Evolutionary conservation across 2,797 vertebrate species (phyloP).

Genomic region (Petrocephalus schoutedeni): DNA sequence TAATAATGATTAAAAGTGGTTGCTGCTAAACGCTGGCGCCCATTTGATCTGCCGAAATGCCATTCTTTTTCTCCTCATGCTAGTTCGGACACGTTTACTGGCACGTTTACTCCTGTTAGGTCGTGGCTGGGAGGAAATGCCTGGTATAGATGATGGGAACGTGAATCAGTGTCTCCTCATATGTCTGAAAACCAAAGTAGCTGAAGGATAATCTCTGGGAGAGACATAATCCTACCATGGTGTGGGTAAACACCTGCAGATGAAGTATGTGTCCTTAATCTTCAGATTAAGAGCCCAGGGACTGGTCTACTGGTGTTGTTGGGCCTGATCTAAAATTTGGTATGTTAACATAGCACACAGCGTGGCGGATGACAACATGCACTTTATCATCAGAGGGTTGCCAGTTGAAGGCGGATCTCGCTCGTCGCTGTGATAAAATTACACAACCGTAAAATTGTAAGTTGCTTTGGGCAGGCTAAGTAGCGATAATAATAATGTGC

Average conservation of each 20-base stretch:
- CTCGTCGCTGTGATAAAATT: background rate
- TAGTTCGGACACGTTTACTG: slow-evolving; percentile 21
- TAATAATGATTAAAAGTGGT: background rate
- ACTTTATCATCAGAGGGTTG: background rate
- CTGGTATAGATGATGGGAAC: background rate
- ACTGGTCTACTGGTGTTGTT: background rate
- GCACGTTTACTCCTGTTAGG: background rate
- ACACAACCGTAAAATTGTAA: background rate
- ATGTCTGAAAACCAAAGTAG: background rate
- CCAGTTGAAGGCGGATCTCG: background rate
- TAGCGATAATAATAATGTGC: background rate
- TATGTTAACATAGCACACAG: background rate
- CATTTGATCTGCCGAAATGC: slow-evolving; percentile 11
- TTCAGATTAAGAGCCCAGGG: background rate
- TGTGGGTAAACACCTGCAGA: background rate
- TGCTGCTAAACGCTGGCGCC: background rate
- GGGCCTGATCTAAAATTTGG: background rate
- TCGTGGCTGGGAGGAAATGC: background rate
- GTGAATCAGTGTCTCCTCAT: slow-evolving; percentile 12
- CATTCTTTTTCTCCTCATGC: background rate
- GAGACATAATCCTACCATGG: background rate
- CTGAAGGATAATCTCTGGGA: slow-evolving; percentile 3
- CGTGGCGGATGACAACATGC: background rate
- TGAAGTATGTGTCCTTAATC: background rate
- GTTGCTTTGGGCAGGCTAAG: background rate